A percentile compares a stretch with the other conserved stretches of the same genome.
phyloP scores from a whole-genome alignment of 2,888 invertebrate genomes.

The Pristionchus mayeri region DNA sequence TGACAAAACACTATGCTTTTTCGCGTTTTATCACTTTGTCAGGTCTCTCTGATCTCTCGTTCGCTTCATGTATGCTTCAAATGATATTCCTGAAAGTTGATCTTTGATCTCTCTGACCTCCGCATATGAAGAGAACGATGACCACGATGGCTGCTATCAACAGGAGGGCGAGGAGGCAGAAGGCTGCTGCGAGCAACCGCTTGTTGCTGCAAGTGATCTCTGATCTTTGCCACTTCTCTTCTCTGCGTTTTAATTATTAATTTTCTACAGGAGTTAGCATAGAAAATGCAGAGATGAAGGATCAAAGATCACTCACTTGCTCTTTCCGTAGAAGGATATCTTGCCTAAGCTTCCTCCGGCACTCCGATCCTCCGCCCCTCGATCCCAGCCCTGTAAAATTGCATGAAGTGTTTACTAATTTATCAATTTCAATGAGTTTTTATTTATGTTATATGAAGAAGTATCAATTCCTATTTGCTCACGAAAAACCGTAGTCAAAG shows the following conservation, averaged over 20 bases:
- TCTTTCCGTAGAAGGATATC: constrained; percentile 49
- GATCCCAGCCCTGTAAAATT: constrained; percentile 42
- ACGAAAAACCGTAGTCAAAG: too few relatives aligned
- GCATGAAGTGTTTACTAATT: too few relatives aligned
- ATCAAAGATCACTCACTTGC: constrained; percentile 15
- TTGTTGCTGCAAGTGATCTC: constrained; percentile 53
- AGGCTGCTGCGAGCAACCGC: constrained; percentile 54
- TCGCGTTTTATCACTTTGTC: too few relatives aligned
- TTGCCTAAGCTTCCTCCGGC: not conserved
- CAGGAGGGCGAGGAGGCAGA: constrained; percentile 55
- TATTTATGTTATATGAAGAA: too few relatives aligned
- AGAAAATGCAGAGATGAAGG: not conserved
- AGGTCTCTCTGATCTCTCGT: too few relatives aligned
- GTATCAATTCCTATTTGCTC: too few relatives aligned
- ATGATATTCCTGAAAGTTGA: too few relatives aligned
- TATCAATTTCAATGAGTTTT: too few relatives aligned
- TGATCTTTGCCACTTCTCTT: not conserved
- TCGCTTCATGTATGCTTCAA: too few relatives aligned
- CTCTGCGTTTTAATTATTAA: not conserved
- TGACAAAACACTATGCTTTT: not conserved
- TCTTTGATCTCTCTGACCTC: constrained; percentile 53
- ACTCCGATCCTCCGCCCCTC: not conserved
- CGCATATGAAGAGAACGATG: constrained; percentile 62
- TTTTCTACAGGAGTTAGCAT: too few relatives aligned
- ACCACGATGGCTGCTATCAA: constrained; percentile 64